Percentiles rank a stretch among this genome's conserved stretches.
Evolutionary conservation across 2,797 vertebrate genomes (phyloP).

Genomic region (Microchirus variegatus): DNA sequence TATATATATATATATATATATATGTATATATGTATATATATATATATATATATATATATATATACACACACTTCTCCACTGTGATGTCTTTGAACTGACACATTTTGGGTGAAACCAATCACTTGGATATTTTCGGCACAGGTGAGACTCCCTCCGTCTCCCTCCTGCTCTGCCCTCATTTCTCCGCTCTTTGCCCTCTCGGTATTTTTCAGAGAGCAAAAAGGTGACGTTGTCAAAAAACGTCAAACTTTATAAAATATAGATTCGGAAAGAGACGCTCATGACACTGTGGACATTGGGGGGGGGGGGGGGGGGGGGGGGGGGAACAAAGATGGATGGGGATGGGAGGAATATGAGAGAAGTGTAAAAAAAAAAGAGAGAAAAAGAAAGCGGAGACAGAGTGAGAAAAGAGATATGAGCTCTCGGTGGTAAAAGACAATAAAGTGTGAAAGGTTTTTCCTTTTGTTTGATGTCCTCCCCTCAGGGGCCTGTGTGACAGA

Average conservation of each 20-base stretch:
- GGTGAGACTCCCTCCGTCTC: slow-evolving; percentile 16
- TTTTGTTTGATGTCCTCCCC: slow-evolving; percentile 74
- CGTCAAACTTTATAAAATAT: slow-evolving; percentile 67
- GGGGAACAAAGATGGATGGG: slow-evolving; percentile 47
- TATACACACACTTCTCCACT: no score
- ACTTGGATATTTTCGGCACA: slow-evolving; percentile 7
- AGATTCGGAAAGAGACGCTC: slow-evolving; percentile 53
- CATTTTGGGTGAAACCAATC: not conserved
- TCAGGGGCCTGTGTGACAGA: slow-evolving; percentile 67
- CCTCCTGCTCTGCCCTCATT: slow-evolving; percentile 7
- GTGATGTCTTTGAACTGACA: not conserved
- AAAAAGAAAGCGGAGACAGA: slow-evolving; percentile 37
- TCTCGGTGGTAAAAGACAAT: slow-evolving; percentile 76
- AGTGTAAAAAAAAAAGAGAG: slow-evolving; percentile 25
- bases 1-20: no score
- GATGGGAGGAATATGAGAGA: slow-evolving; percentile 61
- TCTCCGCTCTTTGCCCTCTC: slow-evolving; percentile 18
- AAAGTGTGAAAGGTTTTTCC: slow-evolving; percentile 73
- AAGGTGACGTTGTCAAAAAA: slow-evolving; percentile 70
- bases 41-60: no score
- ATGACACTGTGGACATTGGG: slow-evolving; percentile 15
- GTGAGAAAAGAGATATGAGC: slow-evolving; percentile 67
- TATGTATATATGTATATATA: no score
- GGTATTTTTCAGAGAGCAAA: slow-evolving; percentile 60
- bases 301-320: no score